Base-by-base conservation (phyloP, 2,113 vertebrate species). In the Dicentrarchus labrax region DNA sequence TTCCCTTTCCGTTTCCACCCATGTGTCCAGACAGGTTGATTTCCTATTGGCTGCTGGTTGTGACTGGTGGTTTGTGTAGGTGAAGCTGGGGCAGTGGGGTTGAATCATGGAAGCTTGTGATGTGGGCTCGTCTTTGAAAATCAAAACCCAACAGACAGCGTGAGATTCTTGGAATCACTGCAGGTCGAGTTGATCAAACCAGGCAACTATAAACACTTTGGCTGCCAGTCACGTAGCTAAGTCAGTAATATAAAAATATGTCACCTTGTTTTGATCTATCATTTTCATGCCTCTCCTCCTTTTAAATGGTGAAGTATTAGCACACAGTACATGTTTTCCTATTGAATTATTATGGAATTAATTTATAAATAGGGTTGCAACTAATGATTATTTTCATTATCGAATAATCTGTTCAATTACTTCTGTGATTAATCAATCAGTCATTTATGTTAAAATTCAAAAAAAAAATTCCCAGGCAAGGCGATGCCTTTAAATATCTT, bases 161-260 rank as follows among this genome's bases (percentile, higher is more conserved):
- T 2, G 59, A 73, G 45, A 81, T 75, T 82, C 65, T 43, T 72
- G 54, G 77, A 70, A 43, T 84, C 22, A 8, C 59, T 56, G 12
- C 24, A 68, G 83, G 78, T 84, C 66, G 12, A 43, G 53, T 53
- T 62, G 38, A 74, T 77, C 39, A 81, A 82, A 77, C n/a, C 2
- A 6, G 8, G 47, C 36, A 15, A 12, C 54, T 57, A 16, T 71
- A 53, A 84, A 82, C 84, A 72, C 76, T 19, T 48, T 38, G 17
- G n/a, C 61, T 45, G 48, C 54, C 36, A 10, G 51, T 47, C 9
- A 76, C 17, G 8, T 8, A 10, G 56, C 69, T 50, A 17, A 8
- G 22, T 39, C 17, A 15, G 47, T 8, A 47, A 13, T 5, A 24
- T 30, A 17, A 11, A 21, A 4, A 13, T 30, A 6, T 10, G 15